Base-by-base conservation (phyloP, 2,888 invertebrate species). In the Labia minor region DNA sequence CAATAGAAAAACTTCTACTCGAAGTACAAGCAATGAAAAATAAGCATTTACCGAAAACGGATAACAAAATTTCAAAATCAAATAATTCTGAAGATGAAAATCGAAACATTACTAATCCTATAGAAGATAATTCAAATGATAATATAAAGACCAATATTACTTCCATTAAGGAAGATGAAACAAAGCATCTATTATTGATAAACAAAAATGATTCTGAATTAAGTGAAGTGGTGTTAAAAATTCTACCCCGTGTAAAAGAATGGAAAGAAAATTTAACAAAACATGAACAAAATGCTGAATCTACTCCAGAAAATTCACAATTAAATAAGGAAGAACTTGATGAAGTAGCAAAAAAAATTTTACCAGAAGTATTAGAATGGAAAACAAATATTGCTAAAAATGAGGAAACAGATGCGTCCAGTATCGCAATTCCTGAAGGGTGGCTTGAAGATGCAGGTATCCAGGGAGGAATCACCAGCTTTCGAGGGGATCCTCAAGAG, bases 261-360 rank as follows among this genome's bases (percentile, higher is more conserved):
- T 49, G 49, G 49, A 49, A 49, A 14, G 49, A 49, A 49, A 49
- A 49, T 49, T 49, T 49, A 49, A 49, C 49, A 49, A 49, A 49
- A 49, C 49, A 49, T 14, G 49, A 49, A 49, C 6, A 11, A 49
- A 49, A 11, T n/a, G 14, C 49, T 10, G 49, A 49, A 49, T 49
- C 49, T 8, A 16, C 14, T 3, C 49, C 49, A n/a, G 49, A 49
- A 49, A 11, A 33, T 33, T 49, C 49, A 14, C 6, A 49, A 8
- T 8, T 10, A 49, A 49, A 49, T 49, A 49, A 49, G 4, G n/a
- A 49, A 49, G 49, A 49, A 16, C 26, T 26, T 26, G 49, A 49
- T 49, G 14, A n/a, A 49, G 49, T n/a, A 49, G 49, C 49, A 3
- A 49, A 49, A 14, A 49, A 49, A 49, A 49, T 49, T 16, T 16